Conservation (phyloP, 2,888 invertebrate species). For the Apomyelois bistriatella region DNA sequence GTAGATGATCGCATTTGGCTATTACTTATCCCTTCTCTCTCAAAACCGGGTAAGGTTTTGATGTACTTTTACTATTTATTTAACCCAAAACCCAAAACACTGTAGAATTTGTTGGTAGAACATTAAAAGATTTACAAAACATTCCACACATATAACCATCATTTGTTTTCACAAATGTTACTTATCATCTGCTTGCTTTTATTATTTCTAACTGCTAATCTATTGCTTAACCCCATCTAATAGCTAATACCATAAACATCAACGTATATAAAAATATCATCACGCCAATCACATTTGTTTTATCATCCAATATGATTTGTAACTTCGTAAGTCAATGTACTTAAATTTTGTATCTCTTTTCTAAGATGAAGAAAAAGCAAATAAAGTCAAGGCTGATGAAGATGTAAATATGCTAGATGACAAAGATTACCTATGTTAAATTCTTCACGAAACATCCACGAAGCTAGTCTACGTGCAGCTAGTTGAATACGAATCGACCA, state of each 20-base stretch:
- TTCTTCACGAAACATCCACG: conserved; percentile 49
- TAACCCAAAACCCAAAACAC: no score
- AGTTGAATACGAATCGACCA: conserved; percentile 63
- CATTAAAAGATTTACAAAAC: neutral
- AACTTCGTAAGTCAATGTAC: no score
- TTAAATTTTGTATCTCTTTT: no score
- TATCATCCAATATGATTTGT: no score
- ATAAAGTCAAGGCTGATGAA: neutral
- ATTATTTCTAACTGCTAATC: no score
- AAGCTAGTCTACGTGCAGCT: conserved; percentile 49
- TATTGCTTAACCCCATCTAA: no score
- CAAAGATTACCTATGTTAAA: conserved; percentile 41
- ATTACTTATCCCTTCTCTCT: neutral
- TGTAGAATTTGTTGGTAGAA: no score
- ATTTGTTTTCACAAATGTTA: neutral
- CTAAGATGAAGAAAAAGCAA: neutral
- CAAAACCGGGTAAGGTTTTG: no score
- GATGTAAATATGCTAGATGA: conserved; percentile 32
- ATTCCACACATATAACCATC: neutral
- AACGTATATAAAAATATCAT: no score
- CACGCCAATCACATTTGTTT: no score
- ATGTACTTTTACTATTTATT: no score
- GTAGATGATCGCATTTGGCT: neutral
- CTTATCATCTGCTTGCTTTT: neutral
- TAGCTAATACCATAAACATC: no score